Base-by-base conservation (phyloP, 1,140 invertebrate genomes). In the Aphis craccivora region DNA sequence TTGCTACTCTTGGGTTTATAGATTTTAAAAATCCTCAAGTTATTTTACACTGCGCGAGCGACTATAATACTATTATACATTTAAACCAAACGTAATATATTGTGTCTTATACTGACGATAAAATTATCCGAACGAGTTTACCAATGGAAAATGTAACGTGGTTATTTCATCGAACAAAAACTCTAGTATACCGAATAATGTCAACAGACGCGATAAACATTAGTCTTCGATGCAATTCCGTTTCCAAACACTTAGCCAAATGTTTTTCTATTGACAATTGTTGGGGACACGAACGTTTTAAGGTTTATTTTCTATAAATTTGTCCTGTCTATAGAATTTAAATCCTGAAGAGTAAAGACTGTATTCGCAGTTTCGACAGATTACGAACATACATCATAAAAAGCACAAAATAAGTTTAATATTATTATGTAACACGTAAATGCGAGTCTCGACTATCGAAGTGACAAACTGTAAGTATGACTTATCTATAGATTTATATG, bases 231-330 rank as follows among this genome's bases (percentile, higher is more conserved):
- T 53, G n/a, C 45, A 53, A 53, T 89, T 89, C 48, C 48, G 20
- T 89, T 22, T 89, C 51, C n/a, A 89, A 89, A 89, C 87, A 89
- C 87, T 89, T 53, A 53, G 87, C n/a, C n/a, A 37, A 89, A 89
- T 89, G 87, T 35, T 53, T 89, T 89, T 43, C 87, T 89, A 89
- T 53, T 53, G 48, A 53, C 20, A 35, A 89, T 89, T 53, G 60
- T 76, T 37, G 87, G 22, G 20, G 23, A 45, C 48, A 48, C 30
- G 30, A 9, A 37, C 18, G 30, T 89, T 89, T 89, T 23, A 89
- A 37, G n/a, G 48, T 89, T 53, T 89, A 89, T 89, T 89, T 53
- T 89, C 48, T 35, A 22, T 89, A 53, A 25, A 35, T 35, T 88
- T 51, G 22, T 84, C 23, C 22, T 25, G 40, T 84, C 37, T 43